Evolutionary conservation across 2,888 invertebrate species (phyloP).

Genomic region (Agapetus fuscipes): DNA sequence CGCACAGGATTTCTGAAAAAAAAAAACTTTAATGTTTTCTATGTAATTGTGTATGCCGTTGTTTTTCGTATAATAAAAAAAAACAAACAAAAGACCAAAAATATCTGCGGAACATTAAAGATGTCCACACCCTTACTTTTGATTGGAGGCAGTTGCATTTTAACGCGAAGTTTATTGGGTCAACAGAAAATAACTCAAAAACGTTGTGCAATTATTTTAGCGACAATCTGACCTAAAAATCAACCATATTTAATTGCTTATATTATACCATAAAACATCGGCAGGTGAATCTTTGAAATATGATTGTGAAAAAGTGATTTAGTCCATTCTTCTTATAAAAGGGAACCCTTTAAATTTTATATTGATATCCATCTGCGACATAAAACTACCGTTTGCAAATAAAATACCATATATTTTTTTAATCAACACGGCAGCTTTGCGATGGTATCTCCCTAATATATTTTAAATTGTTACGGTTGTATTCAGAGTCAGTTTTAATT

Average conservation of each 20-base stretch:
- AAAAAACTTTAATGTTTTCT: too few relatives aligned
- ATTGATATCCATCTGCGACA: conserved; percentile 6
- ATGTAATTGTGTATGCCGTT: too few relatives aligned
- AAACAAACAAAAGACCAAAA: too few relatives aligned
- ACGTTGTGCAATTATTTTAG: too few relatives aligned
- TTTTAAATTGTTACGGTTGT: conserved; percentile 10
- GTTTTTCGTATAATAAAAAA: too few relatives aligned
- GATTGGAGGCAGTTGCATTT: background rate
- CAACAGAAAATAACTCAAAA: conserved; percentile 6
- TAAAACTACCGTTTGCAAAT: conserved; percentile 10
- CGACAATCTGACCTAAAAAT: too few relatives aligned
- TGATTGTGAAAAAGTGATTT: conserved; percentile 6
- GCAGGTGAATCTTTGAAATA: conserved; percentile 14
- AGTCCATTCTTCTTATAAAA: conserved; percentile 1
- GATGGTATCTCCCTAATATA: conserved; percentile 13
- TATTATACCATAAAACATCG: too few relatives aligned
- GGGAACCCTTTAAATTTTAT: conserved; percentile 18
- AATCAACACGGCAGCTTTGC: background rate
- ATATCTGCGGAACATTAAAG: too few relatives aligned
- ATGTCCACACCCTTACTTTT: too few relatives aligned
- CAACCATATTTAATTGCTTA: too few relatives aligned
- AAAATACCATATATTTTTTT: conserved; percentile 11
- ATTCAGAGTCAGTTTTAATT: too few relatives aligned
- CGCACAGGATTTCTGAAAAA: too few relatives aligned
- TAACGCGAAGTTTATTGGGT: conserved; percentile 8